Conservation (phyloP, 2,888 invertebrate genomes). For the Brachyptera putata region DNA sequence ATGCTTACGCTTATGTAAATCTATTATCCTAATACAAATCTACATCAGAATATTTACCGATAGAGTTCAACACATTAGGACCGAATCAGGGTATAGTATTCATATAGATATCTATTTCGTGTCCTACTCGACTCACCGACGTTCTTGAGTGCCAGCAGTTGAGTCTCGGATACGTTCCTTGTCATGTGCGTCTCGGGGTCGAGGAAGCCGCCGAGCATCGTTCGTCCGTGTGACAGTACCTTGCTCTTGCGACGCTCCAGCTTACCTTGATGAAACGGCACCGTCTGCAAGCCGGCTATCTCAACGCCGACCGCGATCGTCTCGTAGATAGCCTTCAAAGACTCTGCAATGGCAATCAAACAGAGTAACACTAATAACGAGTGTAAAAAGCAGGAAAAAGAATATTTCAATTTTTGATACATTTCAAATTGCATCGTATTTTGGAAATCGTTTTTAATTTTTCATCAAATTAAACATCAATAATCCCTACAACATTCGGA, state of each 20-base stretch:
- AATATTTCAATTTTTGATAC: too few species aligned
- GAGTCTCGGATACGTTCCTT: constrained; percentile 85
- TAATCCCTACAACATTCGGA: too few species aligned
- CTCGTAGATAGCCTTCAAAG: constrained; percentile 83
- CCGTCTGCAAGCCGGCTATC: constrained; percentile 60
- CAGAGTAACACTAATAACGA: too few species aligned
- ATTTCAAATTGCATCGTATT: not conserved
- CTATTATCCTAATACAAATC: too few species aligned
- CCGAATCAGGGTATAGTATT: too few species aligned
- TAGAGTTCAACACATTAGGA: too few species aligned
- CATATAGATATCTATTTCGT: too few species aligned
- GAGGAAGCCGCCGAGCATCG: constrained; percentile 41
- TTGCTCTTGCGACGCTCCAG: constrained; percentile 66
- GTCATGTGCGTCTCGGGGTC: constrained; percentile 46
- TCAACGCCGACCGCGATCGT: constrained; percentile 78
- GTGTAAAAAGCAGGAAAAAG: too few species aligned
- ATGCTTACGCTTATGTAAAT: too few species aligned
- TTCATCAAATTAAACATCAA: too few species aligned
- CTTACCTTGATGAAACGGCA: constrained; percentile 64
- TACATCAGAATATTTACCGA: too few species aligned
- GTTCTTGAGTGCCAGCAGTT: constrained; percentile 69
- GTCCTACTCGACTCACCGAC: constrained; percentile 69
- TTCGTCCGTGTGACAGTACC: constrained; percentile 44
- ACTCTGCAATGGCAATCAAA: constrained; percentile 58
- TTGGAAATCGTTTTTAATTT: not conserved